These are phyloP conservation scores for Tenthredo mesomela DNA, from an alignment of 2,888 invertebrate species.

Conservation along the genomic window DNA sequence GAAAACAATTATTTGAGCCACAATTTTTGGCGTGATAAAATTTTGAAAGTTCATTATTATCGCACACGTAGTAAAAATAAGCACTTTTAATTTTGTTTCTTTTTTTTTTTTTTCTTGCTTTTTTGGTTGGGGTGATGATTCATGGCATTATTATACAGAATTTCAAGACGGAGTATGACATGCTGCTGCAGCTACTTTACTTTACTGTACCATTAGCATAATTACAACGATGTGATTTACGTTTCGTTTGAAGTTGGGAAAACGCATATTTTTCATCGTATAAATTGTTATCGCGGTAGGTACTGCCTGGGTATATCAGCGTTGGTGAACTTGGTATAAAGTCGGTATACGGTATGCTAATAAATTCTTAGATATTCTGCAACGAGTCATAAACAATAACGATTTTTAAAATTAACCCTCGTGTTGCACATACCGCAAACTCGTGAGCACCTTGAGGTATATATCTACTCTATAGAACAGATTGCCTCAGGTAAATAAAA, in stretches of 20 bases:
- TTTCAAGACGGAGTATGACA: slow-evolving; percentile 3
- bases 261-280: background rate
- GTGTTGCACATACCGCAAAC: too few species aligned
- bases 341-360: background rate
- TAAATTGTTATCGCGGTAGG: slow-evolving; percentile 11
- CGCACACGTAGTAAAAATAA: background rate
- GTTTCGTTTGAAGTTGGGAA: background rate
- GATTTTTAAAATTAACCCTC: background rate
- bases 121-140: background rate
- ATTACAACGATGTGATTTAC: background rate
- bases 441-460: too few species aligned
- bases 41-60: background rate
- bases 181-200: background rate
- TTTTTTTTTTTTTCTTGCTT: background rate
- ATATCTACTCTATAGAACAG: too few species aligned
- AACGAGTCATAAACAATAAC: background rate
- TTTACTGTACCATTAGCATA: background rate
- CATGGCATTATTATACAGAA: background rate
- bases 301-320: background rate
- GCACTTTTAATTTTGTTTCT: too few species aligned
- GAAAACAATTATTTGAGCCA: background rate
- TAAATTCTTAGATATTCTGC: background rate
- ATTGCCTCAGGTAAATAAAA: too few species aligned
- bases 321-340: background rate
- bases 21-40: background rate